Evolutionary conservation across 2,113 vertebrate genomes (phyloP).

Genomic region (Danio rerio): DNA sequence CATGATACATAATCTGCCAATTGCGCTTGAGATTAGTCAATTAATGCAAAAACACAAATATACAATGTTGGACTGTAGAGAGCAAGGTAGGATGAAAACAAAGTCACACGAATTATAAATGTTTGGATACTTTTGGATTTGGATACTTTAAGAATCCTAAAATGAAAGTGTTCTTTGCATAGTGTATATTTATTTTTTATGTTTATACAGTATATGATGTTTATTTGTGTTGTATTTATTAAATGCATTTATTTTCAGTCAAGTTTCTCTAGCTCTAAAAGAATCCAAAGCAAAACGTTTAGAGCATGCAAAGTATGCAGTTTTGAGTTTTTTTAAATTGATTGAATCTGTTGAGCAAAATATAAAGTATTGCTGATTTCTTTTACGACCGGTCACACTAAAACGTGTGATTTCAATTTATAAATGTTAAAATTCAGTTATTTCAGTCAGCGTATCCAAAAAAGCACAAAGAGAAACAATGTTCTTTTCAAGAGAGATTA

Average conservation of each 20-base stretch:
- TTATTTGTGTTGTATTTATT: not conserved
- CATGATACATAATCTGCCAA: not conserved
- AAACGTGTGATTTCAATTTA: slow-evolving; percentile 18
- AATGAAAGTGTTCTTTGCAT: too few relatives aligned
- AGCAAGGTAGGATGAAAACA: too few relatives aligned
- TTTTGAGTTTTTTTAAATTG: not conserved
- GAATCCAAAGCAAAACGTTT: not conserved
- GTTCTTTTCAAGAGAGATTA: slow-evolving; percentile 17
- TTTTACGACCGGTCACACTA: slow-evolving; percentile 7
- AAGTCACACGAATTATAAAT: too few relatives aligned
- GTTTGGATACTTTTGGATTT: too few relatives aligned
- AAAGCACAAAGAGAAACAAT: slow-evolving; percentile 4
- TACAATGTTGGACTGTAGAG: too few relatives aligned
- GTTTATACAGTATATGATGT: not conserved
- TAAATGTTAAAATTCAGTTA: slow-evolving; percentile 13
- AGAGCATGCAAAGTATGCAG: not conserved
- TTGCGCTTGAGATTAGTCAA: too few relatives aligned
- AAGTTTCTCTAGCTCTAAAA: too few relatives aligned
- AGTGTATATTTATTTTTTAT: not conserved
- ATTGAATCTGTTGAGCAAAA: not conserved
- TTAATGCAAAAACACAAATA: too few relatives aligned
- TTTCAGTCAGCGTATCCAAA: not conserved
- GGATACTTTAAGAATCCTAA: too few relatives aligned
- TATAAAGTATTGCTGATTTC: not conserved
- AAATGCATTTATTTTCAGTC: not conserved